These are phyloP conservation scores for Lamellibrachia satsuma DNA, from an alignment of 2,888 invertebrate species.

Conservation along the genomic window DNA sequence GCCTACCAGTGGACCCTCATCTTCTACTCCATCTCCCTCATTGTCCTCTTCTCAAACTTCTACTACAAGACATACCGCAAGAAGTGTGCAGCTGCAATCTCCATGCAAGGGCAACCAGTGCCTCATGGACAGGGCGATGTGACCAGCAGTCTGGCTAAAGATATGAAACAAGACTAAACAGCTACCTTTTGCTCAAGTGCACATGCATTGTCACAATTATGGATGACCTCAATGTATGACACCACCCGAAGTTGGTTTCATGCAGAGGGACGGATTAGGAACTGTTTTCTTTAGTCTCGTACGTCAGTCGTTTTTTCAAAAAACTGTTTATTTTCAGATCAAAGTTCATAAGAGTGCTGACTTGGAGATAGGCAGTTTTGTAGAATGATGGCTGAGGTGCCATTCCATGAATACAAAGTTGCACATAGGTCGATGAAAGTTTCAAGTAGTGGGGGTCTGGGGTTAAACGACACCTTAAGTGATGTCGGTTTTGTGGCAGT, in stretches of 20 bases:
- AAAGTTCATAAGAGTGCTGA: neutral
- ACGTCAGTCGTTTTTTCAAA: neutral
- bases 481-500: no score
- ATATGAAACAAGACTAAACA: neutral
- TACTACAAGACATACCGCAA: constrained; percentile 56
- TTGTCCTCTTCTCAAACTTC: constrained; percentile 62
- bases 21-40: constrained; percentile 54
- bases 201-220: neutral
- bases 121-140: neutral
- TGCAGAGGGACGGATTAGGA: neutral
- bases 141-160: neutral
- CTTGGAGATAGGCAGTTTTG: neutral
- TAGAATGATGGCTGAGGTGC: no score
- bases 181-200: neutral
- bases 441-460: no score
- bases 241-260: neutral
- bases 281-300: neutral
- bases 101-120: neutral
- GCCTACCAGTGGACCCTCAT: constrained; percentile 52
- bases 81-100: neutral
- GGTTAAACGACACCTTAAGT: no score
- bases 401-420: no score
- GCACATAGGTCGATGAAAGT: no score
- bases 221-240: neutral
- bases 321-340: neutral